These are phyloP conservation scores for Leucophenga varia DNA, from an alignment of 1,140 invertebrate genomes.

Conservation along the genomic window DNA sequence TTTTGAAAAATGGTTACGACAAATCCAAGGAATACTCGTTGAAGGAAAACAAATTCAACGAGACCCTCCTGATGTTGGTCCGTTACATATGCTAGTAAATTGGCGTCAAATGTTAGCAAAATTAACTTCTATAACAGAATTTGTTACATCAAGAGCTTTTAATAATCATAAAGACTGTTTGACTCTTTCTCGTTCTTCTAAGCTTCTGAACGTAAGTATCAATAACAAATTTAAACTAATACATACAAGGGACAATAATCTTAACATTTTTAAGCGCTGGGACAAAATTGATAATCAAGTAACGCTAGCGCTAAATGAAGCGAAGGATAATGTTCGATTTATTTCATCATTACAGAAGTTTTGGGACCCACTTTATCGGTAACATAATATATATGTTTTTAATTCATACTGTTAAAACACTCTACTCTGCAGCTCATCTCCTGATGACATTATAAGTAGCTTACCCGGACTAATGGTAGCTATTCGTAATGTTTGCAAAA, in stretches of 20 bases:
- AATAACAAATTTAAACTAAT: no score
- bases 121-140: slow-evolving; percentile 77
- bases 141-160: slow-evolving; percentile 66
- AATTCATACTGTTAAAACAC: no score
- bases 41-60: slow-evolving; percentile 68
- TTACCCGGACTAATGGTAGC: slow-evolving; percentile 71
- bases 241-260: no score
- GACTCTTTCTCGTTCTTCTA: slow-evolving; percentile 66
- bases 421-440: slow-evolving; percentile 64
- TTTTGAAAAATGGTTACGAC: slow-evolving; percentile 18
- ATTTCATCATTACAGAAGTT: slow-evolving; percentile 82
- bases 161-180: slow-evolving; percentile 67
- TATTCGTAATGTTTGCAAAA: slow-evolving; percentile 76
- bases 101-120: slow-evolving; percentile 75
- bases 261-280: no score
- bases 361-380: slow-evolving; percentile 73
- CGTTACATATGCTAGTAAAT: slow-evolving; percentile 74
- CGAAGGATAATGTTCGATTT: slow-evolving; percentile 84
- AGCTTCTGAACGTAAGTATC: slow-evolving; percentile 66
- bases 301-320: slow-evolving; percentile 74
- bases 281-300: slow-evolving; percentile 69
- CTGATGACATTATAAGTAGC: slow-evolving; percentile 67
- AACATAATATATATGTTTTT: no score
- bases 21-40: slow-evolving; percentile 43
- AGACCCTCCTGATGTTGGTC: slow-evolving; percentile 77